These are phyloP conservation scores for Dryobota labecula DNA, from an alignment of 2,888 invertebrate species.

Conservation along the genomic window DNA sequence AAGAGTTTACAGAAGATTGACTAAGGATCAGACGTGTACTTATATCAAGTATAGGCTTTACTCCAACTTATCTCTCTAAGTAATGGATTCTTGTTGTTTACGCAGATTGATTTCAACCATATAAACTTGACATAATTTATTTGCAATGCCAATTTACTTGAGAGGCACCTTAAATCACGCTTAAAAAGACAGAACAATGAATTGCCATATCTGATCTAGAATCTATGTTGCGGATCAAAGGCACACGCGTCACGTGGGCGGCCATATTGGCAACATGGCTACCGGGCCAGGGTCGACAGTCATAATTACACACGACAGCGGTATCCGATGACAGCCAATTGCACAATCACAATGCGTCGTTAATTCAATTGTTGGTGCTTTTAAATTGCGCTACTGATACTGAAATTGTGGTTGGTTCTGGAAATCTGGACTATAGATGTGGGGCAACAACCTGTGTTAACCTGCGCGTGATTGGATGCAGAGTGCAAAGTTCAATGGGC, in stretches of 20 bases:
- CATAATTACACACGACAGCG: conserved; percentile 70
- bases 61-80: neutral
- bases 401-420: conserved; percentile 8
- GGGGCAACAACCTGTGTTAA: conserved; percentile 39
- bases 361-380: conserved; percentile 59
- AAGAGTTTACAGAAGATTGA: conserved; percentile 4
- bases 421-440: conserved; percentile 27
- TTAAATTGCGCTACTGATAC: conserved; percentile 24
- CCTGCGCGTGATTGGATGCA: conserved; percentile 44
- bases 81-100: neutral
- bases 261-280: conserved; percentile 74
- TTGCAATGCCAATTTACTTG: conserved; percentile 30
- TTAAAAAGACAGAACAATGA: conserved; percentile 48
- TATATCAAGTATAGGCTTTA: conserved; percentile 3
- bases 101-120: neutral
- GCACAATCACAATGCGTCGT: conserved; percentile 65
- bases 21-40: neutral
- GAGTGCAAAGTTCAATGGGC: conserved; percentile 47
- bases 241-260: conserved; percentile 67
- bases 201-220: conserved; percentile 61
- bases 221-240: conserved; percentile 59
- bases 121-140: conserved; percentile 16
- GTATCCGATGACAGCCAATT: conserved; percentile 73
- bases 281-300: conserved; percentile 74
- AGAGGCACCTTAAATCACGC: conserved; percentile 13